Evolutionary conservation across 2,797 vertebrate genomes (phyloP).

Genomic region (Kryptolebias ocellatus): DNA sequence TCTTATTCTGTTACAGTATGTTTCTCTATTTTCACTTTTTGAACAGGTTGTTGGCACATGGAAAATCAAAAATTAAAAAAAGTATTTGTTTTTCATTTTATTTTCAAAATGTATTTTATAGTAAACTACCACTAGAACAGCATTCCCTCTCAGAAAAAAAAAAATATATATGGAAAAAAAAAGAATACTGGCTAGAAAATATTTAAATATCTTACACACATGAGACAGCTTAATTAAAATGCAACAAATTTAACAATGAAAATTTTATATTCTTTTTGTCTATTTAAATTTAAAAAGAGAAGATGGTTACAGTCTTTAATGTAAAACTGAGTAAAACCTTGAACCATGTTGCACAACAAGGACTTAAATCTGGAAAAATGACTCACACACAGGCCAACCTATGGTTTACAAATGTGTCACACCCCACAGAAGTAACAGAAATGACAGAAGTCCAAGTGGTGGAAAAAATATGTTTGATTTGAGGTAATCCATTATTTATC

Average conservation of each 20-base stretch:
- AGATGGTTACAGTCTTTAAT: conserved; percentile 58
- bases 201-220: conserved; percentile 81
- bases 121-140: conserved; percentile 92
- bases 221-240: conserved; percentile 89
- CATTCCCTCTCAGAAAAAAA: conserved; percentile 85
- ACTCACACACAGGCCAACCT: conserved; percentile 49
- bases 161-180: conserved; percentile 60
- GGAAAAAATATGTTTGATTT: conserved; percentile 3
- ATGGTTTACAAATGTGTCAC: conserved; percentile 76
- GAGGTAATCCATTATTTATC: conserved; percentile 20
- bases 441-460: conserved; percentile 16
- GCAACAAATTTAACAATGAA: conserved; percentile 90
- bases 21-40: conserved; percentile 84
- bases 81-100: conserved; percentile 73
- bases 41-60: conserved; percentile 91
- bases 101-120: conserved; percentile 85
- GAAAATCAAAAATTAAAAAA: conserved; percentile 86
- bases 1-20: conserved; percentile 82
- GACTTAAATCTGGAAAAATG: conserved; percentile 68
- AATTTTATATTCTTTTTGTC: conserved; percentile 77
- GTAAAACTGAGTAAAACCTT: conserved; percentile 41
- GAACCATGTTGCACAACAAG: conserved; percentile 48
- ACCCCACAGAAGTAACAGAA: conserved; percentile 62
- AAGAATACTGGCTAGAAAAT: conserved; percentile 70
- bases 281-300: conserved; percentile 65